Evolutionary conservation across 2,888 invertebrate genomes (phyloP).

Genomic region (Agriopis aurantiaria): DNA sequence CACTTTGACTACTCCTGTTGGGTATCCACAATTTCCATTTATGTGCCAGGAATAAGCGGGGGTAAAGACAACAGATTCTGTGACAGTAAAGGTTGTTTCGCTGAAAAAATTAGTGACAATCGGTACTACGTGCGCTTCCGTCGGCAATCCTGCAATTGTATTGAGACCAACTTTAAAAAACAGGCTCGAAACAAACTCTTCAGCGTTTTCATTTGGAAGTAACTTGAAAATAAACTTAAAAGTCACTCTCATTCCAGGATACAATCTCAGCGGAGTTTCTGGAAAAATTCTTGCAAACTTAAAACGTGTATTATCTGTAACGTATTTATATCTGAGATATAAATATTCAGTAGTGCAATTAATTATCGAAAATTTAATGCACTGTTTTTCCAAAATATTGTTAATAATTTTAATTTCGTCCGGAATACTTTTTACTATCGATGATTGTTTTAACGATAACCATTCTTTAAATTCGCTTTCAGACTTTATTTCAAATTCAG

Average conservation of each 20-base stretch:
- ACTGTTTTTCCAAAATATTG: constrained; percentile 56
- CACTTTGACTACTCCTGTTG: constrained; percentile 58
- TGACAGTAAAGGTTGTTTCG: constrained; percentile 51
- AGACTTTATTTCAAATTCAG: constrained; percentile 23
- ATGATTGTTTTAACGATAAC: constrained; percentile 50
- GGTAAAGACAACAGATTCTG: constrained; percentile 61
- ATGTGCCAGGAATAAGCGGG: constrained; percentile 72
- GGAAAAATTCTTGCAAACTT: constrained; percentile 59
- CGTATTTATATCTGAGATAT: constrained; percentile 61
- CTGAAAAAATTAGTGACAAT: constrained; percentile 55
- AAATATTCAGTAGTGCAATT: constrained; percentile 62
- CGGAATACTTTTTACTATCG: constrained; percentile 58
- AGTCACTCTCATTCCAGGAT: constrained; percentile 64
- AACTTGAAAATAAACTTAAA: constrained; percentile 65
- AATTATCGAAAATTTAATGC: constrained; percentile 61
- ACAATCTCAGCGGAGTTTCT: constrained; percentile 59
- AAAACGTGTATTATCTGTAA: constrained; percentile 62
- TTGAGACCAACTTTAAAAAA: constrained; percentile 66
- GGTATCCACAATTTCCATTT: constrained; percentile 55
- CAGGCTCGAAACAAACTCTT: constrained; percentile 59
- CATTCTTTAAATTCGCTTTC: constrained; percentile 49
- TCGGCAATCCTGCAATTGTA: constrained; percentile 45
- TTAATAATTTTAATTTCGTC: constrained; percentile 55
- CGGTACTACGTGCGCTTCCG: constrained; percentile 64
- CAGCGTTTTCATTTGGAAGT: constrained; percentile 41